Evolutionary conservation across 2,113 vertebrate species (phyloP), one percentile per base, ranked within the genome.

Genomic region (Bungarus multicinctus): DNA sequence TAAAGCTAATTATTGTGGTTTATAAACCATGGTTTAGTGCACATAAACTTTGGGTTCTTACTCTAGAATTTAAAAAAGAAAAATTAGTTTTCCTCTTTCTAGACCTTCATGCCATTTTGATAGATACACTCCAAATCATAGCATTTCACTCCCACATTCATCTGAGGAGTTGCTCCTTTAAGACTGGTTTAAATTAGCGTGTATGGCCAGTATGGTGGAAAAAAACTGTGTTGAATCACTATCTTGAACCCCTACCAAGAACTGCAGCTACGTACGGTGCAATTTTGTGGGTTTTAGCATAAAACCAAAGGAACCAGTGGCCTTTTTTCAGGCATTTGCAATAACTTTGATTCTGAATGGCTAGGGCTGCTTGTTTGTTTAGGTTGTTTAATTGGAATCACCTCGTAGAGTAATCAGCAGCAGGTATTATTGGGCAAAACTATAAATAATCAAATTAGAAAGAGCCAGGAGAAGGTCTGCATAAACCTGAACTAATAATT

Each of bases 391-490:
- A 58, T 43, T 60, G 39, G 53, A 54, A 58, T 43, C 94, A 64
- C 47, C 74, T 30, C 0, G 7, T 86, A 18, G 25, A 52, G 85
- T 74, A 95, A 58, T 85, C 89, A 91, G 5, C 87, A 57, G 8
- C n/a, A 39, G 47, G 50, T 89, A 25, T 91, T 45, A 87, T 11
- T 45, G 74, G 85, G 81, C 93, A 86, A 58, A 3, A 14, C n/a
- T 92, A 55, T 90, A 81, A 87, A 92, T 89, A 94, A 93, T 93
- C 92, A 85, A 85, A 58, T 50, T 60, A 93, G 94, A 87, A 2
- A 10, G 52, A 93, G 27, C 8, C 60, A 69, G 39, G 58, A 27
- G 85, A 50, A 64, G 85, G n/a, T 47, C 22, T 86, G 89, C 74
- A 43, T 86, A 3, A 18, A 58, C 53, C 93, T 92, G 93, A 94